Conservation (phyloP, 2,797 vertebrate genomes). For the Epinephelus coioides region DNA sequence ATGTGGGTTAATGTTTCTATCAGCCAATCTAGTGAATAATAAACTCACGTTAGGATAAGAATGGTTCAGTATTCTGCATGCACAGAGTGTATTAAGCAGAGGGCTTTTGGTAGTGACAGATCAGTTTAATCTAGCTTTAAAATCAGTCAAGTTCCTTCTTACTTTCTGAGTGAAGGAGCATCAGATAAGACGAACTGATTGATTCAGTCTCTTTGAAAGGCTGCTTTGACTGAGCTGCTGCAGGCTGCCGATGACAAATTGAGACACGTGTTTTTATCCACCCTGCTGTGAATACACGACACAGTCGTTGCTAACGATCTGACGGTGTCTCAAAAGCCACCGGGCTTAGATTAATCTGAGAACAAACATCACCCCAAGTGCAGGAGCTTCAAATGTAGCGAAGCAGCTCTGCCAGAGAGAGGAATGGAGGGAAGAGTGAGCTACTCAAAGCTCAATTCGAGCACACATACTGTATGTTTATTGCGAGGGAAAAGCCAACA, state of each 20-base stretch:
- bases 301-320: slow-evolving; percentile 70
- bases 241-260: slow-evolving; percentile 73
- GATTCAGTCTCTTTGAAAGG: slow-evolving; percentile 66
- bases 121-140: slow-evolving; percentile 58
- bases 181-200: slow-evolving; percentile 75
- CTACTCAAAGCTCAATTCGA: slow-evolving; percentile 31
- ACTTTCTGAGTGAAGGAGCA: slow-evolving; percentile 61
- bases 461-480: slow-evolving; percentile 17
- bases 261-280: slow-evolving; percentile 70
- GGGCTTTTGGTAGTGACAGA: slow-evolving; percentile 30
- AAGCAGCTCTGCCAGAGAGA: slow-evolving; percentile 26
- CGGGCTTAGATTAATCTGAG: slow-evolving; percentile 70
- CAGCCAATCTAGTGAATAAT: slow-evolving; percentile 33
- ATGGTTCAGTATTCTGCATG: slow-evolving; percentile 2
- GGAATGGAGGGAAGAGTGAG: neutral
- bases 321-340: slow-evolving; percentile 68
- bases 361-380: slow-evolving; percentile 71
- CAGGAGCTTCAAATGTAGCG: slow-evolving; percentile 53
- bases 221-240: slow-evolving; percentile 66
- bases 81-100: slow-evolving; percentile 8
- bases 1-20: slow-evolving; percentile 55
- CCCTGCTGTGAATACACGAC: slow-evolving; percentile 71
- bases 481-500: slow-evolving; percentile 13
- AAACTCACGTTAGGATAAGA: slow-evolving; percentile 37
- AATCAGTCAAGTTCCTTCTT: slow-evolving; percentile 56